phyloP scores from a whole-genome alignment of 1,140 invertebrate genomes.

The Bombyx mori region DNA sequence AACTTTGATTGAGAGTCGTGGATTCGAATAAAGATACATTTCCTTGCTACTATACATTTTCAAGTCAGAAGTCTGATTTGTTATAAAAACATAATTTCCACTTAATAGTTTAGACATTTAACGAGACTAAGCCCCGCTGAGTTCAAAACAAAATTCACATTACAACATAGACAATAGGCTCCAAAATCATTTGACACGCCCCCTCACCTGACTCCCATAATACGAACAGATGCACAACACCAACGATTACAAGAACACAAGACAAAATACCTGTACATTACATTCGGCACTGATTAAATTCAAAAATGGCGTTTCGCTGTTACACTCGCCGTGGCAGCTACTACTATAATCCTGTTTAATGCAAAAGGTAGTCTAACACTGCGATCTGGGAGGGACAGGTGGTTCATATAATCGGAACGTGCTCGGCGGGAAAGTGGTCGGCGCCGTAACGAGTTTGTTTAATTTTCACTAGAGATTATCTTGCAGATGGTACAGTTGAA shows the following conservation, averaged over 20 bases:
- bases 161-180: too few species aligned
- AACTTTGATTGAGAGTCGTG: too few species aligned
- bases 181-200: too few species aligned
- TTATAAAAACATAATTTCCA: too few species aligned
- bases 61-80: too few species aligned
- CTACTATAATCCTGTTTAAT: slow-evolving; percentile 12
- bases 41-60: too few species aligned
- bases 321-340: slow-evolving; percentile 22
- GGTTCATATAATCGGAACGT: slow-evolving; percentile 20
- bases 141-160: too few species aligned
- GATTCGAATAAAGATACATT: too few species aligned
- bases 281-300: slow-evolving; percentile 26
- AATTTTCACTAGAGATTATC: slow-evolving; percentile 28
- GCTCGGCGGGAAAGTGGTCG: slow-evolving; percentile 29
- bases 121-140: too few species aligned
- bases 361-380: too few species aligned
- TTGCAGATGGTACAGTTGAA: slow-evolving; percentile 10
- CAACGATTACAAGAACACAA: slow-evolving; percentile 5
- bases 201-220: neutral
- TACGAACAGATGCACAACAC: too few species aligned
- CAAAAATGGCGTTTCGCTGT: slow-evolving; percentile 27
- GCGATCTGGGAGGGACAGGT: slow-evolving; percentile 1
- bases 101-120: too few species aligned
- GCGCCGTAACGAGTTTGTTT: slow-evolving; percentile 28
- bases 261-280: slow-evolving; percentile 16